Evolutionary conservation across 2,888 invertebrate species (phyloP).

Genomic region (Nysson spinosus): DNA sequence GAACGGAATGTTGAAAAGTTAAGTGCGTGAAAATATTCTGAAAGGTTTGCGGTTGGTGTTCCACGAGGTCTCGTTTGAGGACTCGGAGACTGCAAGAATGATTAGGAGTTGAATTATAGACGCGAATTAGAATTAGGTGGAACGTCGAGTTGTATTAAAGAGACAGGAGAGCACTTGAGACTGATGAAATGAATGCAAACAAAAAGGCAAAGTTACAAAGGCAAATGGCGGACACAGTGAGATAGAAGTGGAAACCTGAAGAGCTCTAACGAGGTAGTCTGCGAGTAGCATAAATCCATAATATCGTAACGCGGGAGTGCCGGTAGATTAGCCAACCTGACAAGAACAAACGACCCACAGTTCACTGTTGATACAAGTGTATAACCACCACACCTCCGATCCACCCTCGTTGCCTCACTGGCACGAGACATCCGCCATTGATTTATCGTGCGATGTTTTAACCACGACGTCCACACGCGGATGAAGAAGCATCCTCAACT

Average conservation of each 20-base stretch:
- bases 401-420: slow-evolving; percentile 7
- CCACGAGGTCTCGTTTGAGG: too few relatives aligned
- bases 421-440: slow-evolving; percentile 44
- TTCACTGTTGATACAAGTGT: slow-evolving; percentile 45
- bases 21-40: too few relatives aligned
- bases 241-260: slow-evolving; percentile 3
- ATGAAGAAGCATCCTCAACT: slow-evolving; percentile 17
- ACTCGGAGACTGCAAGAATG: too few relatives aligned
- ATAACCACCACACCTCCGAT: slow-evolving; percentile 33
- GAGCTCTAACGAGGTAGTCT: slow-evolving; percentile 38
- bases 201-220: background rate
- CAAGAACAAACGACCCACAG: slow-evolving; percentile 55
- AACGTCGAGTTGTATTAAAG: too few relatives aligned
- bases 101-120: too few relatives aligned
- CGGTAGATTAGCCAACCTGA: slow-evolving; percentile 53
- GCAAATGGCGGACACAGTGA: background rate
- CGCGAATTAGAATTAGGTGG: too few relatives aligned
- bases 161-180: too few relatives aligned
- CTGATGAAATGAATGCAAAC: background rate
- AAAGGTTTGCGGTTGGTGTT: too few relatives aligned
- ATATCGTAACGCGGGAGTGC: slow-evolving; percentile 43
- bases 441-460: slow-evolving; percentile 51
- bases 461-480: slow-evolving; percentile 27
- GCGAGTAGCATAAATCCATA: slow-evolving; percentile 51
- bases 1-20: too few relatives aligned